Conservation (phyloP, 2,113 vertebrate genomes). For the Tetrao urogallus region DNA sequence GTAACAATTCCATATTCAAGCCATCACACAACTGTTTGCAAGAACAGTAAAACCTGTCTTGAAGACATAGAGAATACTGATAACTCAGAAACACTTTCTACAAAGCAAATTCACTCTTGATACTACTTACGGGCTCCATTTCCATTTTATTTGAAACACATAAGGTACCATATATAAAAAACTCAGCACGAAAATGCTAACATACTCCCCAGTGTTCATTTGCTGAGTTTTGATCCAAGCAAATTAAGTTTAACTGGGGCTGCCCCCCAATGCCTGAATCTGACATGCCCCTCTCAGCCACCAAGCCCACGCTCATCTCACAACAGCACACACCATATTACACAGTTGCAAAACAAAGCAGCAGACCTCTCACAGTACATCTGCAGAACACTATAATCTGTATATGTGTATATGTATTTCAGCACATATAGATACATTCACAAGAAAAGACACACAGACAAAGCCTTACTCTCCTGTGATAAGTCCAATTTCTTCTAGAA, state of each 20-base stretch:
- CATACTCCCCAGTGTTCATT: fast-evolving
- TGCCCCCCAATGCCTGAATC: neutral
- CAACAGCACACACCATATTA: fast-evolving
- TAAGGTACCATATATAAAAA: neutral
- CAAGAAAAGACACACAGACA: neutral
- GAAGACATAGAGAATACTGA: neutral
- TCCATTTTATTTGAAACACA: neutral
- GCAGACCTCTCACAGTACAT: neutral
- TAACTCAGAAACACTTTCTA: neutral
- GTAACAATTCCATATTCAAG: neutral
- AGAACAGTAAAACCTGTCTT: neutral
- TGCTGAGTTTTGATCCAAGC: neutral
- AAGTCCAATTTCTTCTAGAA: neutral
- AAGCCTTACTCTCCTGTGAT: neutral
- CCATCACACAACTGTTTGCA: neutral
- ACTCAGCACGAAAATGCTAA: neutral
- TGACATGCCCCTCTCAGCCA: neutral
- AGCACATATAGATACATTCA: neutral
- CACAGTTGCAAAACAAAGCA: neutral
- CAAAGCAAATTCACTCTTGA: neutral
- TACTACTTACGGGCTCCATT: neutral
- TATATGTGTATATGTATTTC: neutral
- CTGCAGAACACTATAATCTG: neutral
- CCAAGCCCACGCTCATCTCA: fast-evolving
- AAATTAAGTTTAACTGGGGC: neutral